Evolutionary conservation across 2,797 vertebrate genomes (phyloP).

Genomic region (Setipinna tenuifilis): DNA sequence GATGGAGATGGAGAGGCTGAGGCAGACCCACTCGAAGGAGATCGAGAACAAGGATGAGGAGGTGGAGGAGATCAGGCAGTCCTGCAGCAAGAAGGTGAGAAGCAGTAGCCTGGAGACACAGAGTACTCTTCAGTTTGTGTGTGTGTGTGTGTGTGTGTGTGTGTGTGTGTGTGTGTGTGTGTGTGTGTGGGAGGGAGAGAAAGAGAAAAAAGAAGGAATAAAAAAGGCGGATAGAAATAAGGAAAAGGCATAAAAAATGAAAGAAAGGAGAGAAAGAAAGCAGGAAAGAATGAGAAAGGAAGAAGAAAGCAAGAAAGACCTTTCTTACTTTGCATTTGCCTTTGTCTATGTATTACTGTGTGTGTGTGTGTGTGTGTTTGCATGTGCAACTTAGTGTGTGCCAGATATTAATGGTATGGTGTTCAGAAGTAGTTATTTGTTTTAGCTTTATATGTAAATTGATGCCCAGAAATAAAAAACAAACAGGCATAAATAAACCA

Average conservation of each 20-base stretch:
- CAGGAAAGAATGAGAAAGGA: too few species aligned
- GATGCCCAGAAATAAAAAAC: background rate
- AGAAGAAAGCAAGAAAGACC: too few species aligned
- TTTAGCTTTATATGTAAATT: background rate
- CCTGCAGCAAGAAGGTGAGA: conserved; percentile 93
- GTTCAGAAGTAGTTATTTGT: background rate
- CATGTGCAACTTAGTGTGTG: too few species aligned
- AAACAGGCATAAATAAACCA: background rate
- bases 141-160: conserved; percentile 39
- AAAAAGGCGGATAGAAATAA: too few species aligned
- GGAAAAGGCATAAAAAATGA: too few species aligned
- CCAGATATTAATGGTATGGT: background rate
- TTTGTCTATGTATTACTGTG: conserved; percentile 10
- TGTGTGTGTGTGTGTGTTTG: background rate
- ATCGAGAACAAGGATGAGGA: conserved; percentile 94
- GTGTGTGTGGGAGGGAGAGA: background rate
- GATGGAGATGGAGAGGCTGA: conserved; percentile 97
- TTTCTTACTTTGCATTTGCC: too few species aligned
- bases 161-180: conserved; percentile 7
- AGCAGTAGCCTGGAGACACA: background rate
- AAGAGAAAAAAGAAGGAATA: too few species aligned
- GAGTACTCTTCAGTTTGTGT: background rate
- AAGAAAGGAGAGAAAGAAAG: too few species aligned
- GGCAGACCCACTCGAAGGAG: conserved; percentile 94
- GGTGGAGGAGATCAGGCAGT: conserved; percentile 95